Evolutionary conservation across 1,140 invertebrate species (phyloP).

Genomic region (Adoxophyes honmai): DNA sequence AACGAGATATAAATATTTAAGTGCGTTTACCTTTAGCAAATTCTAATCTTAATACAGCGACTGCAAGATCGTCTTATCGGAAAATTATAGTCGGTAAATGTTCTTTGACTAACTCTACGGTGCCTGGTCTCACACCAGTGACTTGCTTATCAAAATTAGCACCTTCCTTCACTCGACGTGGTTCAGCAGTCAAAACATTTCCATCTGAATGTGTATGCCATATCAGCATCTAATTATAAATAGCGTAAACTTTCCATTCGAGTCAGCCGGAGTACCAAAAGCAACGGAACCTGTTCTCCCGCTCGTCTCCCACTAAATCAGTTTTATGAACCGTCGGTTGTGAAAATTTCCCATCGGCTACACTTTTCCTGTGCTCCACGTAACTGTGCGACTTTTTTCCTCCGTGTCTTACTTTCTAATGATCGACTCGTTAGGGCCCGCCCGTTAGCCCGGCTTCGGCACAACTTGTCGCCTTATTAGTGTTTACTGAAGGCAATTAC

Average conservation of each 20-base stretch:
- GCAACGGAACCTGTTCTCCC: not conserved
- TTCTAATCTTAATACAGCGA: no score
- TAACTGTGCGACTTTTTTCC: constrained; percentile 30
- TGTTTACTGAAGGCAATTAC: constrained; percentile 47
- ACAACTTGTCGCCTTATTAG: constrained; percentile 44
- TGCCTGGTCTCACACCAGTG: no score
- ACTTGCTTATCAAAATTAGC: no score
- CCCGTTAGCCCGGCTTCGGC: constrained; percentile 15
- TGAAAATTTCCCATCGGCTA: constrained; percentile 30
- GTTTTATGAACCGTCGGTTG: constrained; percentile 13
- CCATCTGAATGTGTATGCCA: no score
- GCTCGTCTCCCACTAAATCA: not conserved
- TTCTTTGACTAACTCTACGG: no score
- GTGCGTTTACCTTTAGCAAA: no score
- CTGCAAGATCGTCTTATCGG: no score
- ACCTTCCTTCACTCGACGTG: no score
- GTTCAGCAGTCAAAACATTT: no score
- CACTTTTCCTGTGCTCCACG: constrained; percentile 27
- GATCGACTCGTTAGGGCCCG: constrained; percentile 15
- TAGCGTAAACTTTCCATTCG: not conserved
- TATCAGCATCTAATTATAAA: no score
- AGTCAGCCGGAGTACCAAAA: constrained; percentile 1
- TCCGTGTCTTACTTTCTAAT: constrained; percentile 34
- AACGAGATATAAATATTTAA: no score
- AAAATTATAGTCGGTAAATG: no score